Percentiles rank a stretch among this genome's conserved stretches.
These are phyloP conservation scores for Tetragnatha versicolor DNA, from an alignment of 1,140 invertebrate species.

Conservation along the genomic window DNA sequence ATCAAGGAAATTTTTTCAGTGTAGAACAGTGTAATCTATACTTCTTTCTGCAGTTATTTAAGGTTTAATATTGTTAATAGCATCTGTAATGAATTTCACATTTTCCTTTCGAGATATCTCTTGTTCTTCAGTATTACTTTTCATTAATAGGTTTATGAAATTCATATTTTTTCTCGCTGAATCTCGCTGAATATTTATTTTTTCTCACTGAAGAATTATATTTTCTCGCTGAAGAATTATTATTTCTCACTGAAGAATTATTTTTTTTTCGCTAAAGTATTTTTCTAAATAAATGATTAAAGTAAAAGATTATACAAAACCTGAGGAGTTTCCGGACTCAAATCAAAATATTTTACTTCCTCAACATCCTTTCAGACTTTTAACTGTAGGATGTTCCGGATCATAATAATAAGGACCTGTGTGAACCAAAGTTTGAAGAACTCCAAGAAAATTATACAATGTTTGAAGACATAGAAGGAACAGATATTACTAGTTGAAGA, in stretches of 20 bases:
- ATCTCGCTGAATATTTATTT: not conserved
- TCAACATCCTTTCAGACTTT: slow-evolving; percentile 20
- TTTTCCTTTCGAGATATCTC: not conserved
- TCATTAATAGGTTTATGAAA: not conserved
- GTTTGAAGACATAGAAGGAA: too few species aligned
- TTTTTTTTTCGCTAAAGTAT: not conserved
- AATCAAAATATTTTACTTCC: slow-evolving; percentile 18
- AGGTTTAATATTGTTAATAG: not conserved
- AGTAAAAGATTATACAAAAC: slow-evolving; percentile 27
- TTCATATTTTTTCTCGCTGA: not conserved
- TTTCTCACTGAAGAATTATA: not conserved
- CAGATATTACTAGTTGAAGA: too few species aligned
- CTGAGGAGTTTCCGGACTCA: not conserved
- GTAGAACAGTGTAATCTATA: too few species aligned
- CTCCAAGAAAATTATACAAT: too few species aligned
- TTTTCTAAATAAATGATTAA: not conserved
- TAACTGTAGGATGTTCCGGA: not conserved
- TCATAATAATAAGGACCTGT: too few species aligned
- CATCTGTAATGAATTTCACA: not conserved
- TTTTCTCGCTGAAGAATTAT: not conserved
- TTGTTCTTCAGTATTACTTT: not conserved
- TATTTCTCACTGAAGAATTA: not conserved
- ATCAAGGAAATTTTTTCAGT: too few species aligned
- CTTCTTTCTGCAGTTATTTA: not conserved
- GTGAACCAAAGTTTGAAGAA: too few species aligned